These are phyloP conservation scores for Coenonympha glycerion DNA, from an alignment of 2,888 invertebrate genomes.

Conservation along the genomic window DNA sequence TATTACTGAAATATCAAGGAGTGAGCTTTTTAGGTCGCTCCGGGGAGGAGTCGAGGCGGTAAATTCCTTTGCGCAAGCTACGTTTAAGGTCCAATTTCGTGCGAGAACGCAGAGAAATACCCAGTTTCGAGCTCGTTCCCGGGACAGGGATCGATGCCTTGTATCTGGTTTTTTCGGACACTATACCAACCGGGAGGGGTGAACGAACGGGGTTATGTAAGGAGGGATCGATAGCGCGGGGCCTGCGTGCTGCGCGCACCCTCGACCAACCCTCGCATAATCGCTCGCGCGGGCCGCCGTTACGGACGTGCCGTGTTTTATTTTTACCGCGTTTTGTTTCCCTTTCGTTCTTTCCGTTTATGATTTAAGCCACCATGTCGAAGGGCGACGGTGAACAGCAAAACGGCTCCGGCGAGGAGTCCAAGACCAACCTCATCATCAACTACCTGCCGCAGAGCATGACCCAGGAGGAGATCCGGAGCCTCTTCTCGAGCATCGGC, in stretches of 20 bases:
- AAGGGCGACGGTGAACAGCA: constrained; percentile 91
- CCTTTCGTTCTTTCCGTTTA: constrained; percentile 77
- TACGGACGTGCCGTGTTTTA: constrained; percentile 70
- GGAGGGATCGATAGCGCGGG: constrained; percentile 56
- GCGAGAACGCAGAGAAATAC: constrained; percentile 22
- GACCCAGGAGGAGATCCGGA: constrained; percentile 99
- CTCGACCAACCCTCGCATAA: constrained; percentile 48
- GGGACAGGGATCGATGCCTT: constrained; percentile 57
- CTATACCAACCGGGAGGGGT: constrained; percentile 69
- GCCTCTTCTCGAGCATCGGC: constrained; percentile 98
- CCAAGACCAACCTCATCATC: constrained; percentile 98
- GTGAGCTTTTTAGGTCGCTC: constrained; percentile 35
- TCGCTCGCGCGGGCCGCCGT: constrained; percentile 69
- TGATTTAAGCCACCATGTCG: constrained; percentile 83
- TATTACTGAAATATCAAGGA: constrained; percentile 34
- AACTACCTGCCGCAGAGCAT: constrained; percentile 99
- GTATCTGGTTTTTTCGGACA: constrained; percentile 76
- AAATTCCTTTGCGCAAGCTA: constrained; percentile 22
- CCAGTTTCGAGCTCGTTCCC: constrained; percentile 40
- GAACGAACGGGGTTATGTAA: constrained; percentile 73
- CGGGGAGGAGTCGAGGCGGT: constrained; percentile 24
- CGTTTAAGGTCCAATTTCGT: constrained; percentile 28
- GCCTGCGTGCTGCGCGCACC: constrained; percentile 63
- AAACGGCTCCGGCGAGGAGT: constrained; percentile 91
- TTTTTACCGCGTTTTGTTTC: constrained; percentile 76